Conservation (phyloP, 1,140 invertebrate species). For the Mizuhopecten yessoensis region DNA sequence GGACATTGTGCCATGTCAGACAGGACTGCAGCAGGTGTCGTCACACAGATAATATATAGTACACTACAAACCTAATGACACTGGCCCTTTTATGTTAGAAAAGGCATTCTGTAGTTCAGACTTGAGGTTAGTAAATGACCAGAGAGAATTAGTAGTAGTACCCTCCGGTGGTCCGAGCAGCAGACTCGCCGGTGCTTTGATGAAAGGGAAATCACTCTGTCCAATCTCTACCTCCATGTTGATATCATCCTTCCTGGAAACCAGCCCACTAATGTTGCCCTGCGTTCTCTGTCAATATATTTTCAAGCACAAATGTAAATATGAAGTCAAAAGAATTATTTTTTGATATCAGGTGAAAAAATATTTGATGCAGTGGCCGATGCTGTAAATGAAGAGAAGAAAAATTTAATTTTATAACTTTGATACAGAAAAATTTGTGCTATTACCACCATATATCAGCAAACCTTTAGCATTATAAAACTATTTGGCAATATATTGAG, state of each 20-base stretch:
- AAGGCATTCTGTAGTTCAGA: constrained; percentile 59
- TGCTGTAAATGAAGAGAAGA: too few species aligned
- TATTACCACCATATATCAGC: too few species aligned
- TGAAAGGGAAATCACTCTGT: neutral
- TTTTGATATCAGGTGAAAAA: too few species aligned
- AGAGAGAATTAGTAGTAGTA: constrained; percentile 39
- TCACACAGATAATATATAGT: constrained; percentile 38
- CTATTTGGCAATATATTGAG: too few species aligned
- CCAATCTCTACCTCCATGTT: neutral
- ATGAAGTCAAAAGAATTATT: too few species aligned
- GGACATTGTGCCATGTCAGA: neutral
- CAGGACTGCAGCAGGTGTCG: neutral
- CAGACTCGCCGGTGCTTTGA: neutral
- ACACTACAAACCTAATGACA: neutral
- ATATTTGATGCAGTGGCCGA: too few species aligned
- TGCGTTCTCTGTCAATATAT: constrained; percentile 40
- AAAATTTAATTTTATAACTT: too few species aligned
- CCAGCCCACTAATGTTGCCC: neutral
- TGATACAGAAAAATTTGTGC: too few species aligned
- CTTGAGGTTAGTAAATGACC: constrained; percentile 65
- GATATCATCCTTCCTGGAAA: neutral
- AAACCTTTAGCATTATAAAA: too few species aligned
- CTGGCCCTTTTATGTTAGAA: constrained; percentile 53
- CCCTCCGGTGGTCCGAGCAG: neutral
- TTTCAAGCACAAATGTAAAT: too few species aligned